A percentile compares a stretch with the other conserved stretches of the same genome.
Evolutionary conservation across 2,797 vertebrate genomes (phyloP).

Genomic region (Manis crassicaudata): DNA sequence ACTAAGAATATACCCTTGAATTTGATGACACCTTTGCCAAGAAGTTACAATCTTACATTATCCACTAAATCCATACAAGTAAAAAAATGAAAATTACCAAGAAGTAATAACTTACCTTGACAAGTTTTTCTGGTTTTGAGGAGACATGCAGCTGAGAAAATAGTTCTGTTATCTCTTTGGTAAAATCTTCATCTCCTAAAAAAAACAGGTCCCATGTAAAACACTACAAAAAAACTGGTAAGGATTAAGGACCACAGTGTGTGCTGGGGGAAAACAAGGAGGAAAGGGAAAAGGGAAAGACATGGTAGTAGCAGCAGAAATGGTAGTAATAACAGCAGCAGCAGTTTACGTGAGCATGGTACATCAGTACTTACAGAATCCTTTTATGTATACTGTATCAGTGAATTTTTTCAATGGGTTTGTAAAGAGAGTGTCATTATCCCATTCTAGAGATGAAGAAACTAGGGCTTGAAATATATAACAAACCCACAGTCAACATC

Average conservation of each 20-base stretch:
- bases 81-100: conserved; percentile 36
- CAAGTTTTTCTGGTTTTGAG: conserved; percentile 89
- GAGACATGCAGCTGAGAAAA: conserved; percentile 90
- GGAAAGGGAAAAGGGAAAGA: neutral
- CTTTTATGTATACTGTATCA: neutral
- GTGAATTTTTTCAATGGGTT: neutral
- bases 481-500: too few species aligned
- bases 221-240: conserved; percentile 28
- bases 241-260: neutral
- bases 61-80: conserved; percentile 16
- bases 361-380: neutral
- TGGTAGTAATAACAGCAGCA: neutral
- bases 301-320: neutral
- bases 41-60: conserved; percentile 40
- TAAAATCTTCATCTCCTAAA: conserved; percentile 92
- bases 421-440: neutral
- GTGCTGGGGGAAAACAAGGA: neutral
- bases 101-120: conserved; percentile 86
- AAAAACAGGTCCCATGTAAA: conserved; percentile 69
- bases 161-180: conserved; percentile 89
- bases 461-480: neutral
- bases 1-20: neutral
- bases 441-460: neutral
- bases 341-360: neutral
- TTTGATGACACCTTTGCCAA: neutral